These are phyloP conservation scores for Capitulum mitella DNA, from an alignment of 2,888 invertebrate species.

Conservation along the genomic window DNA sequence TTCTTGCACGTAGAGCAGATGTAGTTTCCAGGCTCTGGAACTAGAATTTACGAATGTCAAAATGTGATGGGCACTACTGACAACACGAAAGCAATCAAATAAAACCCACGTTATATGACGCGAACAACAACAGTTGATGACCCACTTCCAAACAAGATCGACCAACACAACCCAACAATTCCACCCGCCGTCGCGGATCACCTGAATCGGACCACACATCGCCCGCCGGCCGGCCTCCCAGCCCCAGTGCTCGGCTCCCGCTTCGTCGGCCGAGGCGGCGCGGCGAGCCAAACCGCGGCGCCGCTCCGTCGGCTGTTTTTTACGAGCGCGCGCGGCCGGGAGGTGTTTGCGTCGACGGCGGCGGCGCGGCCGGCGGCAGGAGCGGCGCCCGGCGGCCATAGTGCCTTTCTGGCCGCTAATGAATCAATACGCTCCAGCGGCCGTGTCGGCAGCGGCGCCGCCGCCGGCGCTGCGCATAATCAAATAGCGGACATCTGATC, in stretches of 20 bases:
- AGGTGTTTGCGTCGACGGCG: not conserved
- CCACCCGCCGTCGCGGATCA: too few species aligned
- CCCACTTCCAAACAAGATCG: too few species aligned
- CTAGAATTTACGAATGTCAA: slow-evolving; percentile 9
- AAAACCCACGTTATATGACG: too few species aligned
- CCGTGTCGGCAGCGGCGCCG: not conserved
- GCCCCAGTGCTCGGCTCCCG: too few species aligned
- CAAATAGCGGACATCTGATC: not conserved
- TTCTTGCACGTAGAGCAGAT: slow-evolving; percentile 91
- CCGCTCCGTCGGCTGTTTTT: not conserved
- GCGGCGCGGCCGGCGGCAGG: not conserved
- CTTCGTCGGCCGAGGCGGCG: too few species aligned
- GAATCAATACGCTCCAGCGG: not conserved
- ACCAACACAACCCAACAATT: too few species aligned
- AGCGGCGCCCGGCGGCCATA: not conserved
- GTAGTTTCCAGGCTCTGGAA: slow-evolving; percentile 88
- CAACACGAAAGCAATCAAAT: too few species aligned
- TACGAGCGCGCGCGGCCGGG: not conserved
- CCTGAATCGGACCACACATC: too few species aligned
- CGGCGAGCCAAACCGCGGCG: too few species aligned
- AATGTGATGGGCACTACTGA: too few species aligned
- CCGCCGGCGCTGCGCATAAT: not conserved
- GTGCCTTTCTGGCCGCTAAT: not conserved
- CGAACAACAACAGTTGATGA: too few species aligned
- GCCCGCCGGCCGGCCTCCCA: too few species aligned